A percentile compares a stretch with the other conserved stretches of the same genome.
These are phyloP conservation scores for Gymnocypris eckloni DNA, from an alignment of 2,797 vertebrate species.

Conservation along the genomic window DNA sequence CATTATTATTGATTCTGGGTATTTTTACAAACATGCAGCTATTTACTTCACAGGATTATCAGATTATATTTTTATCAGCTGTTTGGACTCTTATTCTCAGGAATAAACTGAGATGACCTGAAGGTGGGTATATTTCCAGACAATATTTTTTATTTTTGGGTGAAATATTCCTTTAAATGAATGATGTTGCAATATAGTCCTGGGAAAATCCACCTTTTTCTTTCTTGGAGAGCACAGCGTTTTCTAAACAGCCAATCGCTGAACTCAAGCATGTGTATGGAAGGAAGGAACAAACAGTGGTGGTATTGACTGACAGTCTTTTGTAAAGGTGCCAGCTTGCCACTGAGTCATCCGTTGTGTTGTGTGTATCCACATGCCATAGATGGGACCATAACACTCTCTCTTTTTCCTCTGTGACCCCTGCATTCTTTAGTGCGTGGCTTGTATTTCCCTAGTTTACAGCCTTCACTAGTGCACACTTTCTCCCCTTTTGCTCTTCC, in stretches of 20 bases:
- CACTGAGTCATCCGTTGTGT: conserved; percentile 52
- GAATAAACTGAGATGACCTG: not conserved
- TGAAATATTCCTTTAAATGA: not conserved
- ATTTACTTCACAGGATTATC: not conserved
- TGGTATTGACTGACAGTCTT: conserved; percentile 50
- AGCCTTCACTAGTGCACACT: conserved; percentile 73
- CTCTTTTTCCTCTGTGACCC: conserved; percentile 45
- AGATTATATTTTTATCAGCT: not conserved
- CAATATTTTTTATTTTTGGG: not conserved
- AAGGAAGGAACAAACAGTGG: conserved; percentile 22
- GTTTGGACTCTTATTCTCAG: not conserved
- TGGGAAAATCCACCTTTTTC: not conserved
- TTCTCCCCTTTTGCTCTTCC: conserved; percentile 70
- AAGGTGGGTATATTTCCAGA: not conserved
- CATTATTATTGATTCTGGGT: not conserved
- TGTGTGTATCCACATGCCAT: conserved; percentile 51
- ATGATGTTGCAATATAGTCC: not conserved
- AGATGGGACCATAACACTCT: conserved; percentile 45
- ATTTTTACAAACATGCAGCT: not conserved
- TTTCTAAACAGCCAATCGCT: conserved; percentile 20
- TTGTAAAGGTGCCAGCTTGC: conserved; percentile 32
- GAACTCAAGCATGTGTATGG: not conserved
- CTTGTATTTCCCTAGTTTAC: conserved; percentile 74
- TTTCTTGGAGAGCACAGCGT: not conserved
- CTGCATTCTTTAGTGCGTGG: conserved; percentile 72